A percentile compares a stretch with the other conserved stretches of the same genome.
Evolutionary conservation across 2,797 vertebrate species (phyloP).

Genomic region (Scleropages formosus): DNA sequence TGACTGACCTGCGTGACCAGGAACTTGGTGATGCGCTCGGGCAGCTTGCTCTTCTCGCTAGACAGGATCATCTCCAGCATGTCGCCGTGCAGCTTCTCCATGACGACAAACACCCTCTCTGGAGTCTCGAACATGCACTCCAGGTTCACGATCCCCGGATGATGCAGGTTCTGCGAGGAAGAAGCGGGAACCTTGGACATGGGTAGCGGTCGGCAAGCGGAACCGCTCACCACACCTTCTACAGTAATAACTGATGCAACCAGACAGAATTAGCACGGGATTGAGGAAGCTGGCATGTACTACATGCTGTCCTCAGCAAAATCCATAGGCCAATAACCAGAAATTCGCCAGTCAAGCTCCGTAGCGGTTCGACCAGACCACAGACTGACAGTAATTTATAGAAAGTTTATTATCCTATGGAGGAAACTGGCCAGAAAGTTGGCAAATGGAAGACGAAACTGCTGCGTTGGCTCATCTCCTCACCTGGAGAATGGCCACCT

Average conservation of each 20-base stretch:
- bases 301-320: background rate
- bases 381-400: no score
- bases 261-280: background rate
- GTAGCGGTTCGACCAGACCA: background rate
- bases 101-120: slow-evolving; percentile 94
- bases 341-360: background rate
- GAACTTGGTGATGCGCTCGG: slow-evolving; percentile 93
- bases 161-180: slow-evolving; percentile 85
- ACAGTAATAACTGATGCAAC: background rate
- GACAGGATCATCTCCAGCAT: slow-evolving; percentile 99
- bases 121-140: slow-evolving; percentile 99
- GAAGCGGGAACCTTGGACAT: background rate
- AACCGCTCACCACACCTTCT: background rate
- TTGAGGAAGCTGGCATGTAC: background rate
- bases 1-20: slow-evolving; percentile 89
- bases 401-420: no score
- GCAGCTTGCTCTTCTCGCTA: slow-evolving; percentile 93
- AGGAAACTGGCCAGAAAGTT: background rate
- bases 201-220: no score
- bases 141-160: slow-evolving; percentile 95
- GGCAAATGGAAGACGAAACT: background rate
- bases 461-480: background rate
- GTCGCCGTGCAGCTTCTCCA: slow-evolving; percentile 98
- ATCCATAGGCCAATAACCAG: background rate
- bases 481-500: slow-evolving; percentile 98